Percentiles rank a stretch among this genome's conserved stretches.
Conservation (phyloP, 2,888 invertebrate species). For the Lypha dubia region DNA sequence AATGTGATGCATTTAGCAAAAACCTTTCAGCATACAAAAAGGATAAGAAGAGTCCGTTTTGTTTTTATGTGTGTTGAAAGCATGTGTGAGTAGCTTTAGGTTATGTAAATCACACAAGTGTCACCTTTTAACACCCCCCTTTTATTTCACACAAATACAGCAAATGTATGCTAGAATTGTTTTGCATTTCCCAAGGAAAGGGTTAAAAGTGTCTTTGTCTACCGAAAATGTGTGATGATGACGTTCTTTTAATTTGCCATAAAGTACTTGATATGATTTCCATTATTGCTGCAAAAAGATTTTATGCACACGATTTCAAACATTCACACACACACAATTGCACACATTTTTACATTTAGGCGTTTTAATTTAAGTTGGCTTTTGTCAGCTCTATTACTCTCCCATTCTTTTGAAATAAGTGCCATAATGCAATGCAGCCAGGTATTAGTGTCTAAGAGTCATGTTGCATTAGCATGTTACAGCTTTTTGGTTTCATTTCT, state of each 20-base stretch:
- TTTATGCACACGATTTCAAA: slow-evolving; percentile 2
- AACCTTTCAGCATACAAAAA: slow-evolving; percentile 45
- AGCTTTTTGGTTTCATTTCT: slow-evolving; percentile 34
- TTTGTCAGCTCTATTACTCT: slow-evolving; percentile 70
- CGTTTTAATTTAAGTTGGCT: slow-evolving; percentile 74
- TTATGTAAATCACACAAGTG: slow-evolving; percentile 70
- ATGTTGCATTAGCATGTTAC: slow-evolving; percentile 60
- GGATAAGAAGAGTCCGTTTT: slow-evolving; percentile 52
- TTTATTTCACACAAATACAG: slow-evolving; percentile 16
- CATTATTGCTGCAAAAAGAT: slow-evolving; percentile 44
- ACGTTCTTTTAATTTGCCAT: slow-evolving; percentile 69
- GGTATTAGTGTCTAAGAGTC: slow-evolving; percentile 61
- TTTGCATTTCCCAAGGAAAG: background rate
- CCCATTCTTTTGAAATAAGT: slow-evolving; percentile 16
- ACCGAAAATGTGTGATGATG: slow-evolving; percentile 67
- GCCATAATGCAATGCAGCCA: slow-evolving; percentile 42
- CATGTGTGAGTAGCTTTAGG: slow-evolving; percentile 61
- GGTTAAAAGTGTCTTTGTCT: slow-evolving; percentile 50
- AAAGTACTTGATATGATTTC: slow-evolving; percentile 64
- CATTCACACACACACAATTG: background rate
- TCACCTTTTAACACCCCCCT: slow-evolving; percentile 70
- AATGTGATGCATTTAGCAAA: slow-evolving; percentile 65
- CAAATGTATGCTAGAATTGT: background rate
- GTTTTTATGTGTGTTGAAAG: no score
- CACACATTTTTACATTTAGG: slow-evolving; percentile 58